phyloP scores from a whole-genome alignment of 2,113 vertebrate species.

The Melanerpes formicivorus region DNA sequence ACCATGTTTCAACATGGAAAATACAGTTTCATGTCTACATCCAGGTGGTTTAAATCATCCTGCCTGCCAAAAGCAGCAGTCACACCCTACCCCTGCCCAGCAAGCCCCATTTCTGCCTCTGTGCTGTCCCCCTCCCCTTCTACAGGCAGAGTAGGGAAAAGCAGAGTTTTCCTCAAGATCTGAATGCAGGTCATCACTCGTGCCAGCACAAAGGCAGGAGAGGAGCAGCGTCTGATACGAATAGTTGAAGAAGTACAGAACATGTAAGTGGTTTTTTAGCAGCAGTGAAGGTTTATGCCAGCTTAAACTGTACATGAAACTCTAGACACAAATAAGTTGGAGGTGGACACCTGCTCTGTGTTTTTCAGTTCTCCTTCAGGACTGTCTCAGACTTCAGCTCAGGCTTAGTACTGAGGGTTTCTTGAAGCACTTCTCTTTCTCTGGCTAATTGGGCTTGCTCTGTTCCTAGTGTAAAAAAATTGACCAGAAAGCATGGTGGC shows the following conservation, averaged over 20 bases:
- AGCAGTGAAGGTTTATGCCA: not conserved
- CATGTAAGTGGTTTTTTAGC: not conserved
- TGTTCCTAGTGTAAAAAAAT: not conserved
- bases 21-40: not conserved
- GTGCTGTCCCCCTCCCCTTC: not conserved
- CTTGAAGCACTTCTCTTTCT: not conserved
- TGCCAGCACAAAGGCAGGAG: not conserved
- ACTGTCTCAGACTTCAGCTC: not conserved
- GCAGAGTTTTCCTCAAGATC: not conserved
- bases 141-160: not conserved
- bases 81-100: not conserved
- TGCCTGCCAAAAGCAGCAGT: constrained; percentile 8
- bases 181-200: not conserved
- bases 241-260: not conserved
- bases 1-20: constrained; percentile 12
- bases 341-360: not conserved
- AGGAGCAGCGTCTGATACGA: not conserved
- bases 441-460: not conserved
- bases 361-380: constrained; percentile 20
- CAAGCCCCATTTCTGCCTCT: not conserved
- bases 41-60: not conserved
- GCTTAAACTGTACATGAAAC: not conserved
- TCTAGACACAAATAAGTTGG: not conserved
- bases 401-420: not conserved
- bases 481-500: not conserved